phyloP scores from a whole-genome alignment of 2,888 invertebrate genomes.

The Nymphalis polychloros region DNA sequence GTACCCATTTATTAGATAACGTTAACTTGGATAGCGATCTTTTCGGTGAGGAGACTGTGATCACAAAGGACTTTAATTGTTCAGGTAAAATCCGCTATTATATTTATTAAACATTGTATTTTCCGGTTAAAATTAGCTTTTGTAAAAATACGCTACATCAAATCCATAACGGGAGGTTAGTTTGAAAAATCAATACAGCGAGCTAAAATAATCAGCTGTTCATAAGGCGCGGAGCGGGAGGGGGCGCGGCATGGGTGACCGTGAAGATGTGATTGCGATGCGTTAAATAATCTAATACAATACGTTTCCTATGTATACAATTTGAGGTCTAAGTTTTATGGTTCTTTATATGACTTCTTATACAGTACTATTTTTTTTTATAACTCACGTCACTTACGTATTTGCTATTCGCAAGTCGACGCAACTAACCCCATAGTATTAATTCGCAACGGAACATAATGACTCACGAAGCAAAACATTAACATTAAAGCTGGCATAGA shows the following conservation, averaged over 20 bases:
- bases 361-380: not conserved
- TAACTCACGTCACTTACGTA: not conserved
- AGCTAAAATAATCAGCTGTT: constrained; percentile 80
- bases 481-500: constrained; percentile 36
- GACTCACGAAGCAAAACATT: constrained; percentile 50
- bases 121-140: not conserved
- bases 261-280: constrained; percentile 67
- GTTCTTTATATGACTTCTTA: no score
- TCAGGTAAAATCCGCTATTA: constrained; percentile 78
- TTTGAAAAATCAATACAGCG: constrained; percentile 79
- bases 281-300: constrained; percentile 45
- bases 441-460: constrained; percentile 37
- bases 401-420: not conserved
- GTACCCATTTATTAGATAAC: constrained; percentile 85
- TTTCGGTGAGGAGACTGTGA: constrained; percentile 73
- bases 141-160: constrained; percentile 6
- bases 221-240: constrained; percentile 61
- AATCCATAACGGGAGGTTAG: constrained; percentile 59
- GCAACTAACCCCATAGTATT: constrained; percentile 12
- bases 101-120: constrained; percentile 42
- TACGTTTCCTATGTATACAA: constrained; percentile 8
- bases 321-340: not conserved
- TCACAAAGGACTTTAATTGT: constrained; percentile 84
- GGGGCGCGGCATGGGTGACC: constrained; percentile 68
- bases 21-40: constrained; percentile 80